Base-by-base conservation (phyloP, 1,140 invertebrate genomes). In the Pantala flavescens region DNA sequence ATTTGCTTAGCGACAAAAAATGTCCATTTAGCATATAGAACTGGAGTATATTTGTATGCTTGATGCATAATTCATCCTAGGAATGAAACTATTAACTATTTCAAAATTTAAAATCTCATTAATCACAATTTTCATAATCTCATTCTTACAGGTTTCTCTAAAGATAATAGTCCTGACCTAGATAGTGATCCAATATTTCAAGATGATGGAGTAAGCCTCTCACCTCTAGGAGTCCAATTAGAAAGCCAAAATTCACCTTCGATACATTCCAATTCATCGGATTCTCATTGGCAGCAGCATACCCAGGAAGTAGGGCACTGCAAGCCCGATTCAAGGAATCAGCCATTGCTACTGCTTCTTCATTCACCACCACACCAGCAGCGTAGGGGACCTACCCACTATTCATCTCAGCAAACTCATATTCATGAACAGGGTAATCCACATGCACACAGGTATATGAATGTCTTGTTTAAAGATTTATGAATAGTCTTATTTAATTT, bases 181-280 rank as follows among this genome's bases (percentile, higher is more conserved):
- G 49, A 63, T 63, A 5, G 49, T 63, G 49, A 63, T 63, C 49
- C 49, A 14, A 63, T 75, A 19, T 70, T 77, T 55, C 81, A 82
- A 36, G 82, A 83, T 43, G 78, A 78, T 24, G 82, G 82, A 16
- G 76, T 83, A 23, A 84, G 79, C 74, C 76, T 83, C n/a, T 83
- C 81, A 79, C 82, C 81, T 0, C 74, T 82, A 23, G 79, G 79
- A 0, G 81, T 82, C 16, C 80, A 81, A 12, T 21, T 63, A 21
- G 49, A 63, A 63, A 63, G 49, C 49, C 49, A 63, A 21, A 21
- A 16, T 63, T 63, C 49, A 16, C 49, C 49, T 19, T 63, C 49
- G 3, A 63, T 63, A 16, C 49, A 63, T 63, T 63, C 49, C 49
- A 63, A 63, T 21, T 63, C 49, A 16, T 63, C 14, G 3, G 49